These are phyloP conservation scores for Amiota minor DNA, from an alignment of 2,888 invertebrate genomes.

Conservation along the genomic window DNA sequence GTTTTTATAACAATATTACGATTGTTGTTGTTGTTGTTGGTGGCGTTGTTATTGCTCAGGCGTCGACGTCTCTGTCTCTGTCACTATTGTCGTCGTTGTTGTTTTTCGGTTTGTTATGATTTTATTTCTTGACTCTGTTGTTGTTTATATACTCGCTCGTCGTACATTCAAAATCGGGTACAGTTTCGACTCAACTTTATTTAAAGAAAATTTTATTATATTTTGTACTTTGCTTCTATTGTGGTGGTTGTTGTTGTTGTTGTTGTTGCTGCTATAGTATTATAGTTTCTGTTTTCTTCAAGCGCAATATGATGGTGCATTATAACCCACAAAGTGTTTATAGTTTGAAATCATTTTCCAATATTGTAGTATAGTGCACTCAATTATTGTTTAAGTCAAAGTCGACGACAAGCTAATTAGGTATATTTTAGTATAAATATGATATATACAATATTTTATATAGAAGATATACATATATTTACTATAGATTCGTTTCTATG, in stretches of 20 bases:
- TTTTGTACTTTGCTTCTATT: neutral
- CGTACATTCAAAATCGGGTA: conserved; percentile 42
- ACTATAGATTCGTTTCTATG: no score
- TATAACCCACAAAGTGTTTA: no score
- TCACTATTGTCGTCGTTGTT: conserved; percentile 28
- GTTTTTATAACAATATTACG: conserved; percentile 36
- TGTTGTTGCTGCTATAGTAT: no score
- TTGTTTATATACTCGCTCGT: conserved; percentile 46
- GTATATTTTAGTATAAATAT: no score
- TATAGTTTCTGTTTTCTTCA: no score
- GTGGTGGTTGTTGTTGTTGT: neutral
- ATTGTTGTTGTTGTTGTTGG: conserved; percentile 47
- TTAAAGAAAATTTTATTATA: conserved; percentile 33
- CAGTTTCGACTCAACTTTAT: conserved; percentile 60
- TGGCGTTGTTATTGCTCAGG: conserved; percentile 42
- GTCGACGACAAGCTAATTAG: no score
- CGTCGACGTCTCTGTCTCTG: conserved; percentile 6
- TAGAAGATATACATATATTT: no score
- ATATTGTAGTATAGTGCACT: no score
- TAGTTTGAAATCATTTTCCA: no score
- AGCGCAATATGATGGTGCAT: no score
- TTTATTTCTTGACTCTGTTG: conserved; percentile 40
- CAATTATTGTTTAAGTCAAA: no score
- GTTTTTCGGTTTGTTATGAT: conserved; percentile 27
- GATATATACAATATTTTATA: no score